Base-by-base conservation (phyloP, 2,113 vertebrate species). In the Loxodonta africana region DNA sequence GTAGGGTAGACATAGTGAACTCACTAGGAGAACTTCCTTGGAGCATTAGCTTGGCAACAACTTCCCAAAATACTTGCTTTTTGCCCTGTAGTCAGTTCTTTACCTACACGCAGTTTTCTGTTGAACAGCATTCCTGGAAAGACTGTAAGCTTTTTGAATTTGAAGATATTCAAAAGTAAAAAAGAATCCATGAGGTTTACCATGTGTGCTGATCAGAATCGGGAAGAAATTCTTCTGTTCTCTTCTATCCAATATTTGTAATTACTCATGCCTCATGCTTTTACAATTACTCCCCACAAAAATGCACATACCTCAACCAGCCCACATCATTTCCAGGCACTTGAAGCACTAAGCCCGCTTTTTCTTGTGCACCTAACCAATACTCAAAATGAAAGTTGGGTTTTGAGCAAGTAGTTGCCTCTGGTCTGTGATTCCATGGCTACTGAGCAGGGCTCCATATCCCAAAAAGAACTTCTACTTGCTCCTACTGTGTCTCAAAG, bases 91-190 rank as follows among this genome's bases (percentile, higher is more conserved):
- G 23, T 89, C 46, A 96, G 41, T 18, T 73, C 51, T 83, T 93
- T 89, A 69, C 37, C 17, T 60, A 67, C 25, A 53, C 46, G 73
- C 2, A 95, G 63, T 80, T 63, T 84, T 44, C 60, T 87, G 44
- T 25, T 83, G 71, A 37, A 44, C 14, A 86, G 33, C 14, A 74
- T 88, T 94, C 26, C 28, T 41, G 57, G 53, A 80, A 83, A 84
- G 6, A 82, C 5, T 87, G 63, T 91, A 83, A 95, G 2, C 46
- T 44, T 86, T 48, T 84, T 95, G 25, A 86, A 57, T 82, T 65
- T 71, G 33, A 95, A 77, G 10, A 30, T 48, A 65, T 94, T 89
- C 73, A 96, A 89, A 83, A 71, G 46, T 83, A 37, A 92, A 83
- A 87, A 94, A 48, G 1, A 88, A 81, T 12, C 4, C 67, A 57